Evolutionary conservation across 2,113 vertebrate species (phyloP).

Genomic region (Rhinichthys klamathensis): DNA sequence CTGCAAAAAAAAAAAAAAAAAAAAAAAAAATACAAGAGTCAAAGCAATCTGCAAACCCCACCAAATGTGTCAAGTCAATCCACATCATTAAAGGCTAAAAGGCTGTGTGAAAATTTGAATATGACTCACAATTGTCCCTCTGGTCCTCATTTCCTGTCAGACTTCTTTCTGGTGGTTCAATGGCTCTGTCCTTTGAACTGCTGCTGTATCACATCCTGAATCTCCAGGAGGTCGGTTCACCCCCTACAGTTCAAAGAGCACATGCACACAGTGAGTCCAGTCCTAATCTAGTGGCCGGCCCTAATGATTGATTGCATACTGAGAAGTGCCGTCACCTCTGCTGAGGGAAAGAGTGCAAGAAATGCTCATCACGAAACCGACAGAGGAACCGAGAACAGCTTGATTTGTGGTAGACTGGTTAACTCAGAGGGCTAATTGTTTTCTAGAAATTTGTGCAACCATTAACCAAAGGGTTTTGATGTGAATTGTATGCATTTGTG

Average conservation of each 20-base stretch:
- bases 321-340: conserved; percentile 42
- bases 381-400: conserved; percentile 2
- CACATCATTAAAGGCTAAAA: conserved; percentile 3
- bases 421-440: background rate
- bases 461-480: too few species aligned
- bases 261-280: conserved; percentile 59
- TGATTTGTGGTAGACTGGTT: background rate
- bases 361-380: background rate
- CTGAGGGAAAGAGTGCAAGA: conserved; percentile 22
- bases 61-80: background rate
- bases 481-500: too few species aligned
- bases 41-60: background rate
- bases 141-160: background rate
- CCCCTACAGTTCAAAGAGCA: conserved; percentile 50
- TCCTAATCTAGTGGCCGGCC: conserved; percentile 68
- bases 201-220: background rate
- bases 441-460: too few species aligned
- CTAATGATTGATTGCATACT: conserved; percentile 71
- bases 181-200: conserved; percentile 18
- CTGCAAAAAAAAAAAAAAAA: background rate
- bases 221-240: conserved; percentile 35
- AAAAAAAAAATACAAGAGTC: background rate
- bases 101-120: background rate
- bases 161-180: background rate
- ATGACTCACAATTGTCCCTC: background rate